These are phyloP conservation scores for Lophochroa leadbeateri DNA, from an alignment of 2,113 vertebrate genomes.

Conservation along the genomic window DNA sequence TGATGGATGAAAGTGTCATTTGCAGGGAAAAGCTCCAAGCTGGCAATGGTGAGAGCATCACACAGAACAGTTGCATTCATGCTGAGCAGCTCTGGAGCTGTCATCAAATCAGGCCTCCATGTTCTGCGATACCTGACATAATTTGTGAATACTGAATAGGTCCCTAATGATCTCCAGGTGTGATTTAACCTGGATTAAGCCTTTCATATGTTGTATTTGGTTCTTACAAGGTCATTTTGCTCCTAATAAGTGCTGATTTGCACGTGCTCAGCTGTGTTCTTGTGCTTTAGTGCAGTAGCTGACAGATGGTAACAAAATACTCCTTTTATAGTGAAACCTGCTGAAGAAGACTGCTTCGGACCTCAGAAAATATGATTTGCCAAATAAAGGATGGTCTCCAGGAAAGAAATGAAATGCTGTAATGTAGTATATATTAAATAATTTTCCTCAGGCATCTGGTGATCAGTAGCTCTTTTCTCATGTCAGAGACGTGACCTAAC, in stretches of 20 bases:
- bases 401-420: background rate
- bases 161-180: background rate
- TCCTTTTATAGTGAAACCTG: conserved; percentile 40
- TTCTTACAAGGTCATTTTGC: conserved; percentile 29
- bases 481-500: background rate
- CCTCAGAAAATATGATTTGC: conserved; percentile 25
- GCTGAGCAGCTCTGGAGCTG: background rate
- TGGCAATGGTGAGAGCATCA: background rate
- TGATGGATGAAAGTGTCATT: background rate
- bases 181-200: conserved; percentile 42
- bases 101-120: background rate
- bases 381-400: conserved; percentile 17
- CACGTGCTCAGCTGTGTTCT: background rate
- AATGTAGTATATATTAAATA: background rate
- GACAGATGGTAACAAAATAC: conserved; percentile 60
- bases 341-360: conserved; percentile 20
- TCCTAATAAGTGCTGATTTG: background rate
- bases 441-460: conserved; percentile 7
- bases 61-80: background rate
- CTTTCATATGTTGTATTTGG: background rate
- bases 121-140: background rate
- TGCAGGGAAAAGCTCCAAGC: background rate
- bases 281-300: conserved; percentile 20
- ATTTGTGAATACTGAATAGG: conserved; percentile 1
- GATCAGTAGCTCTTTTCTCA: background rate